Evolutionary conservation across 2,797 vertebrate genomes (phyloP), one percentile per base, ranked within the genome.

Genomic region (Tapera naevia): DNA sequence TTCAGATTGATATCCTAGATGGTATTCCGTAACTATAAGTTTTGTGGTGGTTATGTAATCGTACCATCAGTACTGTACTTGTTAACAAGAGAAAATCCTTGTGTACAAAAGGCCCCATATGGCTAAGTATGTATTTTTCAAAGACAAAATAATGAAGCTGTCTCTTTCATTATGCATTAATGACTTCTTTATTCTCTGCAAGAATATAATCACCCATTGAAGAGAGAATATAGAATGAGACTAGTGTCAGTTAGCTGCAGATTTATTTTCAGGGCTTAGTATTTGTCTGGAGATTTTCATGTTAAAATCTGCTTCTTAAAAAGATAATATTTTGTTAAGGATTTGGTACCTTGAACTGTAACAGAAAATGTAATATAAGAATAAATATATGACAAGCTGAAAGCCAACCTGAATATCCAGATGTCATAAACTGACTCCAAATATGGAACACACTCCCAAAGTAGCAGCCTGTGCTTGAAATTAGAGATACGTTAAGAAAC

Each of bases 141-240:
- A 85, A 93, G 45, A 80, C 37, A 92, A 93, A 95, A 94, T 88
- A 94, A 92, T 88, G 58, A 89, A 88, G 37, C 64, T 71, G 23
- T 73, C 78, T 91, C 46, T 94, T 96, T 93, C 88, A 88, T 93
- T 94, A 80, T 51, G 72, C 53, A 89, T 85, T 89, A 91, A 89
- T 89, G 30, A 30, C 11, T 60, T 93, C 86, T 91, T 91, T 93
- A 91, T 92, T 90, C 89, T 93, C 86, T 75, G 56, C 64, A 95
- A 84, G 46, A 93, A 95, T 95, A 95, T 86, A 89, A 92, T 91
- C 85, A 80, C 32, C 45, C 46, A 53, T 53, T 74, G 56, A 86
- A 91, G 64, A 91, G 27, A 81, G 83, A 91, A 92, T 88, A 81
- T 41, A 73, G 64, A 93, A 88, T 78, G 56, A 86, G 74, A 61